These are phyloP conservation scores for Hydra vulgaris DNA, from an alignment of 30 jellyfish, hydroid and myxozoan genomes.

Conservation along the genomic window DNA sequence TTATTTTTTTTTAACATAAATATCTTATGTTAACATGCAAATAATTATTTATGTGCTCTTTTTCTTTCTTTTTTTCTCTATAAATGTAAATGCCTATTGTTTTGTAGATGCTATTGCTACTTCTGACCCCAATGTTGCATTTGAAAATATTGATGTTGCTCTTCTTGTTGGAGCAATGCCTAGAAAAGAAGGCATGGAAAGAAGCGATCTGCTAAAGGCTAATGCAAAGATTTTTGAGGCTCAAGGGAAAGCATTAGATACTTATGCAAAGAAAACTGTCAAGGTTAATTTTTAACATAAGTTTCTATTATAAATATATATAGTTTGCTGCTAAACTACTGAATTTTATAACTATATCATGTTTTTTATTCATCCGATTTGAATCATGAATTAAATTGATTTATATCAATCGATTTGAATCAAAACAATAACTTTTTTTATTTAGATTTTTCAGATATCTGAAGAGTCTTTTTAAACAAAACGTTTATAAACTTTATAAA, in stretches of 20 bases:
- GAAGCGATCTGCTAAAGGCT: constrained; percentile 92
- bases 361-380: no score
- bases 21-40: no score
- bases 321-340: neutral
- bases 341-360: neutral
- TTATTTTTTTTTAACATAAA: no score
- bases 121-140: constrained; percentile 80
- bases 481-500: no score
- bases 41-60: no score
- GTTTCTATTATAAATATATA: no score
- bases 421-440: no score
- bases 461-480: no score
- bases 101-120: constrained; percentile 74
- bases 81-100: no score
- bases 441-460: no score
- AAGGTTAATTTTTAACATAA: constrained; percentile 42
- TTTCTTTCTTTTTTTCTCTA: neutral
- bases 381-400: no score
- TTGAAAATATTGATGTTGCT: constrained; percentile 88
- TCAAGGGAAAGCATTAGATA: constrained; percentile 87
- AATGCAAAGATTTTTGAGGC: constrained; percentile 84
- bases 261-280: constrained; percentile 88
- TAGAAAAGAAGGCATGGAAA: constrained; percentile 96
- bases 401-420: no score
- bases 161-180: constrained; percentile 99